These are phyloP conservation scores for Eira barbara DNA, from an alignment of 2,113 vertebrate species.

Conservation along the genomic window DNA sequence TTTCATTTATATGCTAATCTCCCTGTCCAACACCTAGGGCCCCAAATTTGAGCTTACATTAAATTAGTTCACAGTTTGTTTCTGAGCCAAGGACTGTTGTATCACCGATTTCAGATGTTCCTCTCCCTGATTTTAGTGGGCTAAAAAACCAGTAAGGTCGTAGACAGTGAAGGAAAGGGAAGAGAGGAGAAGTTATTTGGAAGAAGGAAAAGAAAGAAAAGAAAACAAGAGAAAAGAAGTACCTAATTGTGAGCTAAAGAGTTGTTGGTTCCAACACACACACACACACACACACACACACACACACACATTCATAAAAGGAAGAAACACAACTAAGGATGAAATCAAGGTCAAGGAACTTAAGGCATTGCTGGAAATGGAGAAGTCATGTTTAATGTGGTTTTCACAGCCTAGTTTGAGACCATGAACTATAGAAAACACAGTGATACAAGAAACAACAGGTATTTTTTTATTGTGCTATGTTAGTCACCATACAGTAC, in stretches of 20 bases:
- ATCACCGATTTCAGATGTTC: not conserved
- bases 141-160: not conserved
- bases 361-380: not conserved
- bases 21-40: not conserved
- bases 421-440: not conserved
- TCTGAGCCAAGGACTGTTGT: not conserved
- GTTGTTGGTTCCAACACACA: not conserved
- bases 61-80: not conserved
- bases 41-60: not conserved
- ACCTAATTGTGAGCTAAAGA: not conserved
- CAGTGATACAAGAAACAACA: not conserved
- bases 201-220: not conserved
- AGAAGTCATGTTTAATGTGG: not conserved
- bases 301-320: not conserved
- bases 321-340: not conserved
- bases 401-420: not conserved
- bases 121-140: not conserved
- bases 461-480: not conserved
- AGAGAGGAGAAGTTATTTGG: not conserved
- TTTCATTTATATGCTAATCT: not conserved
- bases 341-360: constrained; percentile 3
- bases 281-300: not conserved
- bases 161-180: not conserved
- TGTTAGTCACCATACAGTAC: too few species aligned
- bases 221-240: not conserved